Evolutionary conservation across 2,113 vertebrate species (phyloP).

Genomic region (Oryzias javanicus): DNA sequence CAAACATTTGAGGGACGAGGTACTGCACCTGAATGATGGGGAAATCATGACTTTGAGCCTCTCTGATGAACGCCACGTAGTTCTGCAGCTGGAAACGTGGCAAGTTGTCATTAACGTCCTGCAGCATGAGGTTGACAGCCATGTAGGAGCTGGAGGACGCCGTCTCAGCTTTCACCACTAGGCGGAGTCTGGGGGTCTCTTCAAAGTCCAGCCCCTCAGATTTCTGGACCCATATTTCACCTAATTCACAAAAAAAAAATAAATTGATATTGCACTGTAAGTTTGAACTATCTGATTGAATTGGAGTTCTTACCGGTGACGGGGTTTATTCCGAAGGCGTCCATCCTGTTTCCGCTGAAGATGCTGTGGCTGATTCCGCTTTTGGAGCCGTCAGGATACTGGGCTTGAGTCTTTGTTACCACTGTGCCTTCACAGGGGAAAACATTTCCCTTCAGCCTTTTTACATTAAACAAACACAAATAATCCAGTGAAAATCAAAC

Average conservation of each 20-base stretch:
- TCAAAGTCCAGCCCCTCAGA: slow-evolving; percentile 89
- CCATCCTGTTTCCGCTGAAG: slow-evolving; percentile 88
- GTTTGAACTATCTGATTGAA: not conserved
- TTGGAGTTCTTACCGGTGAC: slow-evolving; percentile 80
- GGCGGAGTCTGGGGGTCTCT: slow-evolving; percentile 84
- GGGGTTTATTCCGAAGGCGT: slow-evolving; percentile 87
- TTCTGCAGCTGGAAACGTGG: slow-evolving; percentile 93
- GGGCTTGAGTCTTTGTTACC: slow-evolving; percentile 82
- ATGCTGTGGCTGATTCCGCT: slow-evolving; percentile 90
- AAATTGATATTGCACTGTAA: not conserved
- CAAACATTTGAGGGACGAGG: slow-evolving; percentile 25
- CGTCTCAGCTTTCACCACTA: slow-evolving; percentile 94
- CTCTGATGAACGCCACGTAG: slow-evolving; percentile 90
- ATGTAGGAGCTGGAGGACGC: slow-evolving; percentile 85
- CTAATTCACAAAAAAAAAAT: slow-evolving; percentile 67
- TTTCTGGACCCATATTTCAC: slow-evolving; percentile 88
- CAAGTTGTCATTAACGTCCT: slow-evolving; percentile 93
- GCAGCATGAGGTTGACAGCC: slow-evolving; percentile 88
- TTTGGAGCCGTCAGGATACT: slow-evolving; percentile 82
- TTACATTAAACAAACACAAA: not conserved
- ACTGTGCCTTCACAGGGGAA: slow-evolving; percentile 79
- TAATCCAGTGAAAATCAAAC: not conserved
- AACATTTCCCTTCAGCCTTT: not conserved
- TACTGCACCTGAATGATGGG: slow-evolving; percentile 87
- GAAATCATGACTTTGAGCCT: slow-evolving; percentile 88